These are phyloP conservation scores for Brachionus rotundiformis DNA, from an alignment of 1,140 invertebrate species.

Conservation along the genomic window DNA sequence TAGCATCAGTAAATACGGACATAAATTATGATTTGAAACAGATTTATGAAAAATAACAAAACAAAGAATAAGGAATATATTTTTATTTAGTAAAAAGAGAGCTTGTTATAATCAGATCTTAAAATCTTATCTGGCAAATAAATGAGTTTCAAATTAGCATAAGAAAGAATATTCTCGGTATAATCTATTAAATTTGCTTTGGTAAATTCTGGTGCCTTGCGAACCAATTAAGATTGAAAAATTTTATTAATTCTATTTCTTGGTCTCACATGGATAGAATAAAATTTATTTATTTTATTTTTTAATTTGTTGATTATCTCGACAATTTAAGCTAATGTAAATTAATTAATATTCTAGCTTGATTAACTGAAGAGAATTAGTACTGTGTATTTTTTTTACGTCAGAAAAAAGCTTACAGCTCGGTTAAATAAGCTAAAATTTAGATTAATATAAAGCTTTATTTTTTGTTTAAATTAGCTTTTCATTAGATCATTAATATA, in stretches of 20 bases:
- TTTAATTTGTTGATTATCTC: background rate
- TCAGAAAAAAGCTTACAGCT: background rate
- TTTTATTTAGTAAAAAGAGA: background rate
- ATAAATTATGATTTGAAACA: slow-evolving; percentile 38
- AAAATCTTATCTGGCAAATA: background rate
- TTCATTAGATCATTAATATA: too few relatives aligned
- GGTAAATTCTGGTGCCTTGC: background rate
- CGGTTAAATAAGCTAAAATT: background rate
- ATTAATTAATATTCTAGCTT: background rate
- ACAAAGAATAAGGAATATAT: background rate
- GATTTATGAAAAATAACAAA: background rate
- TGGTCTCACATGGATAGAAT: background rate
- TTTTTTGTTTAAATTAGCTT: background rate
- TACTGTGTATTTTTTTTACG: background rate
- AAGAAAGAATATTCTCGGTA: too few relatives aligned
- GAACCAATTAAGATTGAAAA: background rate
- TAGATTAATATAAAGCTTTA: background rate
- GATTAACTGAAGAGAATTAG: background rate
- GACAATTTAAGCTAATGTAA: background rate
- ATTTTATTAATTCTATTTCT: background rate
- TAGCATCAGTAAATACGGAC: background rate
- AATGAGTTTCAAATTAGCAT: background rate
- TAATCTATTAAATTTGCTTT: too few relatives aligned
- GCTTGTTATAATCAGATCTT: background rate
- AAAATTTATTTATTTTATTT: too few relatives aligned